Conservation (phyloP, 2,113 vertebrate species). For the Eretmochelys imbricata region DNA sequence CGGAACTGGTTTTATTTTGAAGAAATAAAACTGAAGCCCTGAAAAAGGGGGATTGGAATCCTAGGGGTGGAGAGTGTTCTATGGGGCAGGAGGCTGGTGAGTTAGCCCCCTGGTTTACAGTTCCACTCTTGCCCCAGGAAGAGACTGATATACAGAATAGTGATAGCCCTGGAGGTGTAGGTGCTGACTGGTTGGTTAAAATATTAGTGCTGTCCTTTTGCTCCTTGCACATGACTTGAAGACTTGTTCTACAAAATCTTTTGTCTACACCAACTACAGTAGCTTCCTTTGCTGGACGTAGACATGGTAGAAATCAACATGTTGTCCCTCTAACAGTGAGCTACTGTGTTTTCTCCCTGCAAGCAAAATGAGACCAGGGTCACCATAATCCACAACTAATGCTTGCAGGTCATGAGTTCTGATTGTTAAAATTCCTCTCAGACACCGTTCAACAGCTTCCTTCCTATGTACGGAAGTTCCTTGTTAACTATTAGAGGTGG, state of each 20-base stretch:
- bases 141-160: background rate
- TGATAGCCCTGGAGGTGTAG: background rate
- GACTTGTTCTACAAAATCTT: background rate
- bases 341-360: conserved; percentile 34
- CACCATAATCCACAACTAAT: conserved; percentile 12
- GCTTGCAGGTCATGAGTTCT: background rate
- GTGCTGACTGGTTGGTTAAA: background rate
- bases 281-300: conserved; percentile 3
- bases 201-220: background rate
- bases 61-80: too few relatives aligned
- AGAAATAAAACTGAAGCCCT: too few relatives aligned
- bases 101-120: too few relatives aligned
- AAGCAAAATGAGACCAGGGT: conserved; percentile 14
- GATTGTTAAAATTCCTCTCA: background rate
- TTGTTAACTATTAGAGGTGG: background rate
- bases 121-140: background rate
- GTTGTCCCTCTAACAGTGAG: conserved; percentile 39
- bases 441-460: background rate
- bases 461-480: background rate
- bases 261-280: conserved; percentile 23
- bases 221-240: background rate
- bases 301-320: conserved; percentile 36
- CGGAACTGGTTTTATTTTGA: too few relatives aligned
- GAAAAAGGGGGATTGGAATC: too few relatives aligned
- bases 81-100: too few relatives aligned